Percentiles rank a stretch among this genome's conserved stretches.
Evolutionary conservation across 2,113 vertebrate species (phyloP).

Genomic region (Dipodomys spectabilis): DNA sequence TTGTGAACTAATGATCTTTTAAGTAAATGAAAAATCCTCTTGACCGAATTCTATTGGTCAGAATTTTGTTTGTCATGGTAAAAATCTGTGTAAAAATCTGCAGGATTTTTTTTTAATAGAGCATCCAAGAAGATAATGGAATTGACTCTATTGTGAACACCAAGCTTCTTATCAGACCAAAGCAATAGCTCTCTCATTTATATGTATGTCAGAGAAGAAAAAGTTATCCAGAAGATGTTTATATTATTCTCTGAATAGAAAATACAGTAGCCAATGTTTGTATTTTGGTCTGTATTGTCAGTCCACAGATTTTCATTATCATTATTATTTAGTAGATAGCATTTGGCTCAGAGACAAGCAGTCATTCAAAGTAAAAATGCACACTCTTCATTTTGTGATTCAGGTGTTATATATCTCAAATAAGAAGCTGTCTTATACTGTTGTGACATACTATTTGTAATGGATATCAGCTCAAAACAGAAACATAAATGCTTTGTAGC

Average conservation of each 20-base stretch:
- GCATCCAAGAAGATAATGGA: slow-evolving; percentile 41
- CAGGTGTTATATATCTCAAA: neutral
- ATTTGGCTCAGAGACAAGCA: slow-evolving; percentile 45
- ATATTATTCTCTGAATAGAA: slow-evolving; percentile 8
- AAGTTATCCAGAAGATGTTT: slow-evolving; percentile 24
- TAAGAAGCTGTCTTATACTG: neutral
- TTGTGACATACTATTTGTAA: slow-evolving; percentile 39
- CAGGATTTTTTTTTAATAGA: slow-evolving; percentile 44
- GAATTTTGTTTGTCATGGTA: slow-evolving; percentile 32
- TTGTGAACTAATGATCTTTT: neutral
- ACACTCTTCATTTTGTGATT: slow-evolving; percentile 13
- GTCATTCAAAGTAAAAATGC: slow-evolving; percentile 47
- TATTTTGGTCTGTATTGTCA: slow-evolving; percentile 43
- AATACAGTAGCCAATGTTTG: slow-evolving; percentile 11
- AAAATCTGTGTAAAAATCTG: slow-evolving; percentile 41
- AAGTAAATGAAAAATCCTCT: neutral
- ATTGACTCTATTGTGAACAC: neutral
- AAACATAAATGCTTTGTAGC: slow-evolving; percentile 15
- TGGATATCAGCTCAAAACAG: slow-evolving; percentile 5
- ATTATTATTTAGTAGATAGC: slow-evolving; percentile 39
- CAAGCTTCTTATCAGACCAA: slow-evolving; percentile 40
- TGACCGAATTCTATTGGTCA: slow-evolving; percentile 9
- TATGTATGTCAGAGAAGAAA: slow-evolving; percentile 34
- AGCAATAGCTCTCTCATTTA: neutral
- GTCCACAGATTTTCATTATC: slow-evolving; percentile 16